phyloP scores from a whole-genome alignment of 2,113 vertebrate species.

The Otocyon megalotis region DNA sequence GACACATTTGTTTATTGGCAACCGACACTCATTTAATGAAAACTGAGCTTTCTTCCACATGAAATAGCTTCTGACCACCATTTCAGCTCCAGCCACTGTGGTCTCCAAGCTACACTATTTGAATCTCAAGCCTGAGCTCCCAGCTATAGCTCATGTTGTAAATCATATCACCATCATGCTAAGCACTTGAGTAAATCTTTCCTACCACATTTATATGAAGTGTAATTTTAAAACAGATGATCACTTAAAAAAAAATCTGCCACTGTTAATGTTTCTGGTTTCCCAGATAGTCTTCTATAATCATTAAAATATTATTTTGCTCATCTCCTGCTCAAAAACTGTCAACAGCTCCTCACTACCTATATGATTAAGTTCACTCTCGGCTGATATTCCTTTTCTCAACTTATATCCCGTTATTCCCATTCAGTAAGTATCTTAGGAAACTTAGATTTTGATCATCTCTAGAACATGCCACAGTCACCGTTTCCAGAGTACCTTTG shows the following conservation, averaged over 20 bases:
- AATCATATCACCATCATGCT: background rate
- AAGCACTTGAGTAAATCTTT: background rate
- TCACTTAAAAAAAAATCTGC: background rate
- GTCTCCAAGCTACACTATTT: background rate
- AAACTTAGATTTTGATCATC: background rate
- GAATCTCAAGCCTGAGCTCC: background rate
- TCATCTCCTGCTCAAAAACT: background rate
- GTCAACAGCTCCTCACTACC: background rate
- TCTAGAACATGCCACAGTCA: background rate
- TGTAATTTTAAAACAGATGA: background rate
- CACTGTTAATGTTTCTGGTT: background rate
- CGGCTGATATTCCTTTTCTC: background rate
- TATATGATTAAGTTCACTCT: background rate
- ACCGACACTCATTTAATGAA: background rate
- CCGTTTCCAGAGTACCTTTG: background rate
- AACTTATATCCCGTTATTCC: background rate
- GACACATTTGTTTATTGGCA: background rate
- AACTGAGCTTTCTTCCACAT: background rate
- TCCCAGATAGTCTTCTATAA: background rate
- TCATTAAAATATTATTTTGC: background rate
- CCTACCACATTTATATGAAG: background rate
- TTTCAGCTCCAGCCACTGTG: background rate
- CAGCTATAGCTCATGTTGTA: background rate
- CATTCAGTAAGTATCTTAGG: background rate
- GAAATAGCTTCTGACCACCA: slow-evolving; percentile 9